phyloP scores from a whole-genome alignment of 2,113 vertebrate species.

The Malurus melanocephalus region DNA sequence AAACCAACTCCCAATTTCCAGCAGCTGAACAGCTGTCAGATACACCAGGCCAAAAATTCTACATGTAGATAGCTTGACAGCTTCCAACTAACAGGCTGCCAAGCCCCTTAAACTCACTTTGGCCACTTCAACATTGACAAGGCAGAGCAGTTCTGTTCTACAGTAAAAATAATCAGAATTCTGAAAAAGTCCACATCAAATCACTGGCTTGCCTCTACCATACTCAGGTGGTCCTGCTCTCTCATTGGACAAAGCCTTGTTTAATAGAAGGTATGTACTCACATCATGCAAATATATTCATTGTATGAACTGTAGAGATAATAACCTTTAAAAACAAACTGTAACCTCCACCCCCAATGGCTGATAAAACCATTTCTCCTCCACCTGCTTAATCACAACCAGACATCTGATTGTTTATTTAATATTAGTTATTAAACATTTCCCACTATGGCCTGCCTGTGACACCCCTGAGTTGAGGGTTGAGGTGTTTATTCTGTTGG shows the following conservation, averaged over 20 bases:
- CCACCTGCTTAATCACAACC: not conserved
- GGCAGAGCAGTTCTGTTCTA: not conserved
- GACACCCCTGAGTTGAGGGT: rapidly evolving
- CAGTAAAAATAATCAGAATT: not conserved
- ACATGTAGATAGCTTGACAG: not conserved
- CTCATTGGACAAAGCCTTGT: not conserved
- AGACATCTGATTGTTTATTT: not conserved
- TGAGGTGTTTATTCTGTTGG: rapidly evolving
- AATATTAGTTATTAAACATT: not conserved
- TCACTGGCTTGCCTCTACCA: not conserved
- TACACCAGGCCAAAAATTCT: not conserved
- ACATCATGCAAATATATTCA: not conserved
- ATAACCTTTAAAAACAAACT: not conserved
- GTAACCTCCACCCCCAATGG: not conserved
- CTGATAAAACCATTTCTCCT: not conserved
- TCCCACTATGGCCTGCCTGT: rapidly evolving
- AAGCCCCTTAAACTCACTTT: not conserved
- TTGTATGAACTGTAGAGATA: not conserved
- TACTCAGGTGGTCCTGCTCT: not conserved
- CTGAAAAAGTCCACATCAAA: not conserved
- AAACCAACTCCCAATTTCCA: not conserved
- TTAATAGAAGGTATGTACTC: rapidly evolving
- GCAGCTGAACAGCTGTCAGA: not conserved
- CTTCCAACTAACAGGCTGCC: not conserved
- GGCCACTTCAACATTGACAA: not conserved